A percentile compares a stretch with the other conserved stretches of the same genome.
phyloP scores from a whole-genome alignment of 2,797 vertebrate genomes.

The Neopelma chrysocephalum region DNA sequence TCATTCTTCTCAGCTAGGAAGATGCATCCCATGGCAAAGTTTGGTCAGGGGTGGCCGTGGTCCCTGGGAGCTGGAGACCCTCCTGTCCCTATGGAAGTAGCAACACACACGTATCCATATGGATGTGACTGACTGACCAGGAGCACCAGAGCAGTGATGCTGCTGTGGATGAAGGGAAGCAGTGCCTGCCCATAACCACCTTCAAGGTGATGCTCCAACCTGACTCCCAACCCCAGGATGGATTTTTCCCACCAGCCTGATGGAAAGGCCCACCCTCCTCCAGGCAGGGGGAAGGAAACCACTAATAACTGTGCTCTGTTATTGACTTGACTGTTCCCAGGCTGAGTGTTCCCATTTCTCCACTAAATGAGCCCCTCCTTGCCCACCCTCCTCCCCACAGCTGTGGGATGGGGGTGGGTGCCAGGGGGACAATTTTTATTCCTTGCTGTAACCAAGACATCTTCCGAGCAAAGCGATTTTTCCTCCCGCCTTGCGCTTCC shows the following conservation, averaged over 20 bases:
- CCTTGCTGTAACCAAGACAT: background rate
- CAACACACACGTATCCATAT: rapidly evolving
- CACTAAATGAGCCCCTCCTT: background rate
- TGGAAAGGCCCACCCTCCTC: background rate
- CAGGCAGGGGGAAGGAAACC: background rate
- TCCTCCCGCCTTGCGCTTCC: background rate
- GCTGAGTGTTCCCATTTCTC: background rate
- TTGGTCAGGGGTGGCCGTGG: rapidly evolving
- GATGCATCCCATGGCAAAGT: background rate
- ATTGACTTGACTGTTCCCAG: background rate
- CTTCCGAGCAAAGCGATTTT: background rate
- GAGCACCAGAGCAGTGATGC: background rate
- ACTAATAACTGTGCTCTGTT: background rate
- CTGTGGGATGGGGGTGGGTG: background rate
- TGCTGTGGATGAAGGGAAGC: background rate
- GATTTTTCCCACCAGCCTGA: background rate
- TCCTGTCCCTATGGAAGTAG: background rate
- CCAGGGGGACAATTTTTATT: background rate
- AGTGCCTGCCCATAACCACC: background rate
- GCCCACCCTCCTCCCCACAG: background rate
- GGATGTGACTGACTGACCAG: rapidly evolving
- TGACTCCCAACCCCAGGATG: background rate
- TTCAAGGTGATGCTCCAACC: background rate
- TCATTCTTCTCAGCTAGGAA: background rate
- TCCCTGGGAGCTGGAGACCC: background rate